Evolutionary conservation across 2,797 vertebrate species (phyloP), one percentile per base, ranked within the genome.

Genomic region (Danio albolineatus): DNA sequence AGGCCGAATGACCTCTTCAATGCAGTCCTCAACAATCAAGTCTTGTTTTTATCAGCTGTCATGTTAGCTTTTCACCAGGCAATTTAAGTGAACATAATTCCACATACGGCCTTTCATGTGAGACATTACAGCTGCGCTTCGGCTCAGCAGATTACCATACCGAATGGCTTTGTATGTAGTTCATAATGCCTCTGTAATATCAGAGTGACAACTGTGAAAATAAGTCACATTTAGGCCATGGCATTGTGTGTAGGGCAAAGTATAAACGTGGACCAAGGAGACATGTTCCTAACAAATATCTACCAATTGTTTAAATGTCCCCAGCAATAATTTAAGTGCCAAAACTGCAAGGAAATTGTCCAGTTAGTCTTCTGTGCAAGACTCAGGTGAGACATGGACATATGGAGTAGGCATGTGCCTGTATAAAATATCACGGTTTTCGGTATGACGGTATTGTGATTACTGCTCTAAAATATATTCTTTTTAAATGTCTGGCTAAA

Each of bases 141-240:
- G 1, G 39, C 59, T 73, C 16, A 64, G 38, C 59, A 64, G 59
- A 57, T 79, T 73, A 43, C 9, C 46, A 60, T 60, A 69, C 56
- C 54, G 70, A 41, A 39, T 28, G 28, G 43, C 10, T 21, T 43
- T 51, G 8, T 46, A 46, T 72, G 17, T 71, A 41, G 17, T 44
- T 62, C 13, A 6, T 61, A 17, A 60, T 38, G 17, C 38, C 77
- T 44, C 16, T 62, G 49, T 56, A 56, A 46, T 16, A 51, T 6
- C 8, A 44, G 36, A 17, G 10, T 48, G 69, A 54, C 39, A 64
- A 67, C 38, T 72, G 59, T 14, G 14, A 21, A 79, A 72, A 53
- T 19, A 60, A n/a, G 4, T 69, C 53, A 53, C 10, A 53, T 14
- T 61, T 38, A 36, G 48, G 10, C 59, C 36, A 36, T 36, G 19